These are phyloP conservation scores for Polyploca ridens DNA, from an alignment of 2,888 invertebrate species.

Conservation along the genomic window DNA sequence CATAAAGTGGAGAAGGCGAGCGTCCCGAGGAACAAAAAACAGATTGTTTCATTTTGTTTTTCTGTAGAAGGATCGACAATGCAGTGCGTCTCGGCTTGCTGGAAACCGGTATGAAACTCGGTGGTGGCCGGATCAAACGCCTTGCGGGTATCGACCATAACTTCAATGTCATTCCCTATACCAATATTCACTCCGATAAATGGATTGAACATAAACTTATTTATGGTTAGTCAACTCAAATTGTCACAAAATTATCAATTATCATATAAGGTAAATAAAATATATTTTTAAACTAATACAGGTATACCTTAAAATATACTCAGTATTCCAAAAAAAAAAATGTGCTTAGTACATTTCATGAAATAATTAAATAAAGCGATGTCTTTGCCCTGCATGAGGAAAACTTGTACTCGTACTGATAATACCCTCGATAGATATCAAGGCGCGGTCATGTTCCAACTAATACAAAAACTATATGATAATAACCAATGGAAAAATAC, in stretches of 20 bases:
- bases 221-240: not conserved
- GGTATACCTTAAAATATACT: not conserved
- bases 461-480: too few species aligned
- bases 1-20: conserved; percentile 50
- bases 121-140: conserved; percentile 64
- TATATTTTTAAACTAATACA: not conserved
- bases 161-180: conserved; percentile 56
- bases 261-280: not conserved
- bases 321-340: too few species aligned
- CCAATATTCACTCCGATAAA: conserved; percentile 34
- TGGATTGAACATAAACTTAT: conserved; percentile 9
- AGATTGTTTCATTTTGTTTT: conserved; percentile 77
- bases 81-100: conserved; percentile 62
- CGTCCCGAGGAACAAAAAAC: conserved; percentile 56
- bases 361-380: not conserved
- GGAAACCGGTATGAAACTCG: conserved; percentile 74
- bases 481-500: conserved; percentile 22
- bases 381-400: conserved; percentile 28
- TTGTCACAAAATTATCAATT: not conserved
- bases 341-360: too few species aligned
- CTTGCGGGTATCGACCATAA: conserved; percentile 66
- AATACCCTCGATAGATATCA: not conserved
- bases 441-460: not conserved
- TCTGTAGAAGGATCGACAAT: conserved; percentile 76
- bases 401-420: too few species aligned